These are phyloP conservation scores for Cynoglossus semilaevis DNA, from an alignment of 2,113 vertebrate species.

Conservation along the genomic window DNA sequence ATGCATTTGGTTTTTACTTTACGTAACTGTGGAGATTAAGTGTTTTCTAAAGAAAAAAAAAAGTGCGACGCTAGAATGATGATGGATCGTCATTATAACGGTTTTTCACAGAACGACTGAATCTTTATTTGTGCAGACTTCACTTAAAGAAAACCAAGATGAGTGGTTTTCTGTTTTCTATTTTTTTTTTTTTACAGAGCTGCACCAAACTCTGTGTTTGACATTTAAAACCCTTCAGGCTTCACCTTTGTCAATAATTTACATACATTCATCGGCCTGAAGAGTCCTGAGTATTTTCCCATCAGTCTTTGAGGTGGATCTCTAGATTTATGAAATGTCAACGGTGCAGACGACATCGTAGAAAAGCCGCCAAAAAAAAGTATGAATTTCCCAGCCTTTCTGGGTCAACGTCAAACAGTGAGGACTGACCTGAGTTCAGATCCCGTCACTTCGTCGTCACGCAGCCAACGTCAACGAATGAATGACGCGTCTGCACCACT, in stretches of 20 bases:
- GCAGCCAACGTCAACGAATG: no score
- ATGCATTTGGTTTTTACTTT: slow-evolving; percentile 19
- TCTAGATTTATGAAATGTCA: slow-evolving; percentile 46
- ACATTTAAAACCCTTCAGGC: slow-evolving; percentile 50
- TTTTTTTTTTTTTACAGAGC: slow-evolving; percentile 23
- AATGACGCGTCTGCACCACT: no score
- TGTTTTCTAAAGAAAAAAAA: slow-evolving; percentile 20
- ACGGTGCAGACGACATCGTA: no score
- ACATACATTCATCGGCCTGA: slow-evolving; percentile 45
- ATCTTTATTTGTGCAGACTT: slow-evolving; percentile 52
- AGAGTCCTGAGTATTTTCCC: slow-evolving; percentile 39
- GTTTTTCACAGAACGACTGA: slow-evolving; percentile 32
- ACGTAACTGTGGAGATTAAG: slow-evolving; percentile 27
- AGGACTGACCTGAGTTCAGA: no score
- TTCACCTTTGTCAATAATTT: slow-evolving; percentile 66
- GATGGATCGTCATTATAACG: slow-evolving; percentile 65
- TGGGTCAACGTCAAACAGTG: slow-evolving; percentile 1
- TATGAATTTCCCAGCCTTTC: slow-evolving; percentile 13
- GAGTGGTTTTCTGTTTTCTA: slow-evolving; percentile 30
- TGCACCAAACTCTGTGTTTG: slow-evolving; percentile 50
- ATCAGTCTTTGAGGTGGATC: slow-evolving; percentile 53
- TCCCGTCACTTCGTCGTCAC: no score
- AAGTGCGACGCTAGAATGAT: slow-evolving; percentile 35
- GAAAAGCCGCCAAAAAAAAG: neutral
- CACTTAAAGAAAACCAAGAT: slow-evolving; percentile 21